phyloP scores from a whole-genome alignment of 2,888 invertebrate species.

The Melieria crassipennis region DNA sequence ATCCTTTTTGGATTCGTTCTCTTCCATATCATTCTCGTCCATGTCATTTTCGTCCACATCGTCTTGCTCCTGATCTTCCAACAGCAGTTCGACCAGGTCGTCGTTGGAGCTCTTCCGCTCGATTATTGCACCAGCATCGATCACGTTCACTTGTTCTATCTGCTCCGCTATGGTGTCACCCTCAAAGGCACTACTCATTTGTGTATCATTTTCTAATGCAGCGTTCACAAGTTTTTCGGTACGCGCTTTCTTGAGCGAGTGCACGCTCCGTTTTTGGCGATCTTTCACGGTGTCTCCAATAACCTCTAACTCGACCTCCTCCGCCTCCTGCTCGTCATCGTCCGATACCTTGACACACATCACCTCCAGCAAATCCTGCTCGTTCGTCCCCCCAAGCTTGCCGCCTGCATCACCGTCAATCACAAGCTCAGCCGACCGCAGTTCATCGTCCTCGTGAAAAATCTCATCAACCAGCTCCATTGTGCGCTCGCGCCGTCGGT shows the following conservation, averaged over 20 bases:
- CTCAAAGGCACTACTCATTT: too few species aligned
- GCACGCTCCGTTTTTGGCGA: too few species aligned
- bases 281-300: too few species aligned
- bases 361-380: too few species aligned
- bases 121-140: too few species aligned
- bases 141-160: too few species aligned
- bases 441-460: conserved; percentile 18
- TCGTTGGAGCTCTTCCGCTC: too few species aligned
- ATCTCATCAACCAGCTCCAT: conserved; percentile 27
- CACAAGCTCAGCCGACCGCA: neutral
- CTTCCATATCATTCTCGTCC: neutral
- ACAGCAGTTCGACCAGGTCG: too few species aligned
- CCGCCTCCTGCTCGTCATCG: conserved; percentile 1
- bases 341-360: neutral
- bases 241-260: too few species aligned
- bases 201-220: neutral
- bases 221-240: neutral
- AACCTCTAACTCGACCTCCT: neutral
- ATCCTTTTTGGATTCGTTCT: too few species aligned
- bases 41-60: neutral
- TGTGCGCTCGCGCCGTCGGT: conserved; percentile 31
- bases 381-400: neutral
- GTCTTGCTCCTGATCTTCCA: too few species aligned
- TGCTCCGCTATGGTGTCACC: too few species aligned
- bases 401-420: neutral